Evolutionary conservation across 2,888 invertebrate genomes (phyloP), one percentile per base, ranked within the genome.

Genomic region (Pachycephus smyrnensis): DNA sequence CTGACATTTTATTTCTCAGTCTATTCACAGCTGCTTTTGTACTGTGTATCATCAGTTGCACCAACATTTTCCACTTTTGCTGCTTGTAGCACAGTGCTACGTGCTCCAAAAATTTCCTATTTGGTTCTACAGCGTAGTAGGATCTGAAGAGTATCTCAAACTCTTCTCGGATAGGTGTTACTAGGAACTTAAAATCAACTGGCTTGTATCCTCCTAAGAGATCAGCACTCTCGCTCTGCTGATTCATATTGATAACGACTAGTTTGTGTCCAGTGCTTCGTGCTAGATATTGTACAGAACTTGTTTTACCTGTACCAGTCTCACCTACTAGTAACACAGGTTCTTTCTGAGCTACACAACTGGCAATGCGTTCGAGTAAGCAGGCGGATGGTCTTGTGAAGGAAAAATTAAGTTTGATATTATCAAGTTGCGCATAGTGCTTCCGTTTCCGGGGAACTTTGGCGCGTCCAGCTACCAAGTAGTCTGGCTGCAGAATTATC

Each of bases 221-320:
- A 92, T 99, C 99, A 0, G 98, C 96, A 12, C 97, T 97, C 92
- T 99, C 99, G 73, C 98, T 99, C 89, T 99, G 99, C 89, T 99
- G 99, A 89, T 99, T 99, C 97, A 99, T 97, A 90, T 99, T 99
- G 35, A 99, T 97, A 0, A 99, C 99, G 40, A 96, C 93, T 40
- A 99, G 93, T 88, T 96, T 97, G 84, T 97, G 96, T 0, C 97
- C 96, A 0, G 97, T 95, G 83, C 96, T 95, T 80, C 95, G 94
- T 0, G 99, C 97, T 77, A 99, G 92, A 91, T 97, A 98, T 90
- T 99, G 99, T 1, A 99, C 95, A 0, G 97, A 95, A 0, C 98
- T 97, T 0, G 99, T 99, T 93, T 99, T 99, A 0, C 99, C 99
- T 0, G 98, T 98, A 74, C 99, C 99, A 0, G 99, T 99, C 92